These are phyloP conservation scores for Aphelinus atriplicis DNA, from an alignment of 1,140 invertebrate species.

Conservation along the genomic window DNA sequence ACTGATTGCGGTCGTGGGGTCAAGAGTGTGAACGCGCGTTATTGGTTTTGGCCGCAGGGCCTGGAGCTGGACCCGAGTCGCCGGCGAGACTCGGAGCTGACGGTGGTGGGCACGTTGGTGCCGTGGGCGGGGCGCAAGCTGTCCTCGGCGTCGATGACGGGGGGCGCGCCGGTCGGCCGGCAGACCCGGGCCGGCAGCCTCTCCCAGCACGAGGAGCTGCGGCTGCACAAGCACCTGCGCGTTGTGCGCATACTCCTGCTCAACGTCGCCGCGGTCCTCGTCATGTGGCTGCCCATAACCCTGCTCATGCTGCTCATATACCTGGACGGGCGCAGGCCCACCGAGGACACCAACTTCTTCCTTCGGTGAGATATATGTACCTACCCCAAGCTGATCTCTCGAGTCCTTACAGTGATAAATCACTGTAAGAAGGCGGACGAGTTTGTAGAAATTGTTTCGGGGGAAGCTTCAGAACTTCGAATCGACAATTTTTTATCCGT, in stretches of 20 bases:
- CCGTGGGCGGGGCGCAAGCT: slow-evolving; percentile 64
- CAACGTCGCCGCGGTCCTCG: slow-evolving; percentile 69
- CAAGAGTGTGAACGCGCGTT: neutral
- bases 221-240: slow-evolving; percentile 69
- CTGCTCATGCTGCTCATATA: slow-evolving; percentile 70
- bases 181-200: slow-evolving; percentile 62
- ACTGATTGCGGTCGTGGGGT: neutral
- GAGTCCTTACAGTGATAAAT: too few species aligned
- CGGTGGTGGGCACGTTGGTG: slow-evolving; percentile 64
- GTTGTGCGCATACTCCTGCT: slow-evolving; percentile 68
- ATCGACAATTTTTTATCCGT: too few species aligned
- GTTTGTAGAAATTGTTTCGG: too few species aligned
- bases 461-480: too few species aligned
- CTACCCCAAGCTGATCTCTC: too few species aligned
- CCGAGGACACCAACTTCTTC: slow-evolving; percentile 66
- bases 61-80: slow-evolving; percentile 41
- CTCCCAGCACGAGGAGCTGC: slow-evolving; percentile 66
- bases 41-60: slow-evolving; percentile 26
- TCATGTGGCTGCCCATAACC: slow-evolving; percentile 73
- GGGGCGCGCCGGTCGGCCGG: slow-evolving; percentile 41
- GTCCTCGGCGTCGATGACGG: slow-evolving; percentile 55
- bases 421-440: too few species aligned
- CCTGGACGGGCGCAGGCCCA: slow-evolving; percentile 66
- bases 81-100: slow-evolving; percentile 65
- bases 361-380: slow-evolving; percentile 44